Conservation (phyloP, 2,888 invertebrate genomes). For the Zaprionus lineosus region DNA sequence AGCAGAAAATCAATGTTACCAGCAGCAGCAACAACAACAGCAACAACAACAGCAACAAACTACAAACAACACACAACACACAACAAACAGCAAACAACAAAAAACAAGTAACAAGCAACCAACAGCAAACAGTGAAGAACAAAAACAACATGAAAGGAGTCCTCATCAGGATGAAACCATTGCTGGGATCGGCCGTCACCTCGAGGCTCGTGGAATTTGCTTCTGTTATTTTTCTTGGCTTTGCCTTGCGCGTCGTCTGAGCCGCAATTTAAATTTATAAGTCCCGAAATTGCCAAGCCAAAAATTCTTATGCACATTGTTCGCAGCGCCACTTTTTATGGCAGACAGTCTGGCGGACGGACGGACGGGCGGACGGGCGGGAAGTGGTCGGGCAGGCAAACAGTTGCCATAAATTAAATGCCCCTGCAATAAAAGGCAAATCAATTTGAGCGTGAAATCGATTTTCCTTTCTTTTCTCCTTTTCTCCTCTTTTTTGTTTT, state of each 20-base stretch:
- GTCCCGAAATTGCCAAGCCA: constrained; percentile 56
- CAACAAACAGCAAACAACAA: constrained; percentile 1
- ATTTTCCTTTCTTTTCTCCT: constrained; percentile 52
- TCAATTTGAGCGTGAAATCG: constrained; percentile 77
- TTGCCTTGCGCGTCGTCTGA: constrained; percentile 9
- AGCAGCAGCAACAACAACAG: constrained; percentile 39
- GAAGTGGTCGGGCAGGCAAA: too few relatives aligned
- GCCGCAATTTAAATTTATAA: constrained; percentile 68
- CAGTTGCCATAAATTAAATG: constrained; percentile 67
- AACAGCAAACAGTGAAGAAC: constrained; percentile 23
- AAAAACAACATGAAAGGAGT: constrained; percentile 32
- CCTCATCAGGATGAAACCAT: too few relatives aligned
- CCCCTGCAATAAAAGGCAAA: constrained; percentile 69
- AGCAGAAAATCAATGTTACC: constrained; percentile 69
- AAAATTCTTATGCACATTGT: constrained; percentile 58
- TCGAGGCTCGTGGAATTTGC: constrained; percentile 53
- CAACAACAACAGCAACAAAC: constrained; percentile 9
- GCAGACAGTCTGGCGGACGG: too few relatives aligned
- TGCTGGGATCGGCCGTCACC: constrained; percentile 53
- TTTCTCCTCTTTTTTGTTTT: background rate
- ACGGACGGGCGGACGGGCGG: too few relatives aligned
- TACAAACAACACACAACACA: background rate
- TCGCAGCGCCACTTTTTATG: constrained; percentile 33
- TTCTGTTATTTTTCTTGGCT: constrained; percentile 32
- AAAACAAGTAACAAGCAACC: constrained; percentile 15